Conservation (phyloP, 2,113 vertebrate genomes). For the Cyanistes caeruleus region DNA sequence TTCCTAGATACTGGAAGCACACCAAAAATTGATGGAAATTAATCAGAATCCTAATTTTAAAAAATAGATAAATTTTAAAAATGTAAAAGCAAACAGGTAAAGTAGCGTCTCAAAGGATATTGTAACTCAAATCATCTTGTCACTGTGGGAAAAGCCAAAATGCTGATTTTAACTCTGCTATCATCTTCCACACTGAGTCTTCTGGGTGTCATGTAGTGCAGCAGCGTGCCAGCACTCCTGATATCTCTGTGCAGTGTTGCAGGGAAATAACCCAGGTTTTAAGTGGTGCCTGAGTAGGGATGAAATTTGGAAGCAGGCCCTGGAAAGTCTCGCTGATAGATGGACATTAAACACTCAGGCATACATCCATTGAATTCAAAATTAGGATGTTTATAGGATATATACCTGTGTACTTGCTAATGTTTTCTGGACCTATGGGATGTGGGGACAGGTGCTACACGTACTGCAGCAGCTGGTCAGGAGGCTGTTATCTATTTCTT, state of each 20-base stretch:
- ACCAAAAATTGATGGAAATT: neutral
- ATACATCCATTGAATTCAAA: neutral
- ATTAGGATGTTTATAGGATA: neutral
- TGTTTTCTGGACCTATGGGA: neutral
- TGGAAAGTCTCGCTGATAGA: neutral
- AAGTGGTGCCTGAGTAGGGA: neutral
- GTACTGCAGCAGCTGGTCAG: neutral
- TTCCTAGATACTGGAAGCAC: neutral
- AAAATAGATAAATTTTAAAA: neutral
- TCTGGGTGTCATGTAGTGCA: neutral
- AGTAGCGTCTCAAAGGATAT: accelerated
- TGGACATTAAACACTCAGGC: neutral
- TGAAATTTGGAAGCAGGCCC: neutral
- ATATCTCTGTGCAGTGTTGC: neutral
- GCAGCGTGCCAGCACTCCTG: accelerated
- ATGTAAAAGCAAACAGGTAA: neutral
- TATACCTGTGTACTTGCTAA: neutral
- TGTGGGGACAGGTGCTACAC: neutral
- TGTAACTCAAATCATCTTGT: neutral
- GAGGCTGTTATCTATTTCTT: neutral
- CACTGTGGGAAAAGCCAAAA: neutral
- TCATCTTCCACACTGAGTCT: neutral
- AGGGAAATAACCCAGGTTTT: neutral
- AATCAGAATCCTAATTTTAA: neutral
- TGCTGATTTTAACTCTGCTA: neutral